A percentile compares a stretch with the other conserved stretches of the same genome.
Conservation (phyloP, 2,797 vertebrate genomes). For the Okamejei kenojei region DNA sequence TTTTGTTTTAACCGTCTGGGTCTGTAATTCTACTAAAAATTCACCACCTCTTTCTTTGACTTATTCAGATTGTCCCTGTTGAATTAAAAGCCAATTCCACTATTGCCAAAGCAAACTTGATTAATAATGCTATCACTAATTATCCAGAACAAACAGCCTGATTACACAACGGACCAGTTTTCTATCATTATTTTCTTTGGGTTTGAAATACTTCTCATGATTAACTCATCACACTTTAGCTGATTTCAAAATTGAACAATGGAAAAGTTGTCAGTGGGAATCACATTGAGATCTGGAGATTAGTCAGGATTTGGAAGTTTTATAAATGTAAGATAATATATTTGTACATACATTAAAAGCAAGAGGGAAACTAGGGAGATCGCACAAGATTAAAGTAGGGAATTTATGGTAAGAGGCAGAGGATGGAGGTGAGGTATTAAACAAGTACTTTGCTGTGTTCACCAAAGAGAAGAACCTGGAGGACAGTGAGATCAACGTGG, state of each 20-base stretch:
- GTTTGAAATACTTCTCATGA: not conserved
- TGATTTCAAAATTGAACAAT: not conserved
- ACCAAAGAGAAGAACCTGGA: too few species aligned
- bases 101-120: constrained; percentile 16
- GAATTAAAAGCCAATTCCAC: not conserved
- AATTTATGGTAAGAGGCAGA: too few species aligned
- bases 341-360: not conserved
- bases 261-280: not conserved
- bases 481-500: too few species aligned
- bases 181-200: not conserved
- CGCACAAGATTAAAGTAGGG: too few species aligned
- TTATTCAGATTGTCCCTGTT: not conserved
- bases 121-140: not conserved
- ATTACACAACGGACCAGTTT: not conserved
- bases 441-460: too few species aligned
- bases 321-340: not conserved
- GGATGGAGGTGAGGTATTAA: too few species aligned
- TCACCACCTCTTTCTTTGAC: not conserved
- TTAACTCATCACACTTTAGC: not conserved
- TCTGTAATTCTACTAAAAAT: not conserved
- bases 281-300: not conserved
- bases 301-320: not conserved
- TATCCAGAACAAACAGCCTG: not conserved
- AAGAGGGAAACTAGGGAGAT: too few species aligned
- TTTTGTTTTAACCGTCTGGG: not conserved